Conservation (phyloP, 2,888 invertebrate genomes). For the Macrophya alboannulata region DNA sequence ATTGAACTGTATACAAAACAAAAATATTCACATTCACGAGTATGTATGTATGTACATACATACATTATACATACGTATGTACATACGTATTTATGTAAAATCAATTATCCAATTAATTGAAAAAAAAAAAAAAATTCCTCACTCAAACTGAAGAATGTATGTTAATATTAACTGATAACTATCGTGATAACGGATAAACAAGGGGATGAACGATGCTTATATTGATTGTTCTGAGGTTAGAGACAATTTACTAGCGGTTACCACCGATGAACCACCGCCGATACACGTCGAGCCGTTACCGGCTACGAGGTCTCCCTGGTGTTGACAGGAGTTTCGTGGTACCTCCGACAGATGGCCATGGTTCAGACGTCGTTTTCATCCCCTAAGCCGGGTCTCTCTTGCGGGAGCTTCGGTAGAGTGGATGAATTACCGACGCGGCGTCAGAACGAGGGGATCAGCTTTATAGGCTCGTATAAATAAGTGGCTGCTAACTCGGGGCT, state of each 20-base stretch:
- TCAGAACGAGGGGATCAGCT: conserved; percentile 65
- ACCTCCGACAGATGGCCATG: conserved; percentile 77
- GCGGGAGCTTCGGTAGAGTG: conserved; percentile 67
- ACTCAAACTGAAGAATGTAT: not conserved
- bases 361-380: conserved; percentile 75
- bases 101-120: not conserved
- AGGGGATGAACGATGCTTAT: conserved; percentile 55
- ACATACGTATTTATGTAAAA: not conserved
- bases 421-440: conserved; percentile 77
- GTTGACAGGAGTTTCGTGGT: conserved; percentile 73
- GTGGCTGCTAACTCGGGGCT: conserved; percentile 59
- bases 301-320: conserved; percentile 69
- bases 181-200: not conserved
- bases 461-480: conserved; percentile 68
- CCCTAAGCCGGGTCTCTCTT: conserved; percentile 70
- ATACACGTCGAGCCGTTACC: conserved; percentile 75
- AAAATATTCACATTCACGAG: not conserved
- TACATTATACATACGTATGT: too few relatives aligned
- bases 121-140: not conserved
- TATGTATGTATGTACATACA: not conserved
- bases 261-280: conserved; percentile 75
- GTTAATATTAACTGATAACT: not conserved
- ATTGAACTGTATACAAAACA: conserved; percentile 9
- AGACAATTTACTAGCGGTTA: conserved; percentile 64
- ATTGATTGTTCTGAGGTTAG: conserved; percentile 62